Evolutionary conservation across 2,113 vertebrate species (phyloP), one percentile per base, ranked within the genome.

Genomic region (Dolichallabes microphthalmus): DNA sequence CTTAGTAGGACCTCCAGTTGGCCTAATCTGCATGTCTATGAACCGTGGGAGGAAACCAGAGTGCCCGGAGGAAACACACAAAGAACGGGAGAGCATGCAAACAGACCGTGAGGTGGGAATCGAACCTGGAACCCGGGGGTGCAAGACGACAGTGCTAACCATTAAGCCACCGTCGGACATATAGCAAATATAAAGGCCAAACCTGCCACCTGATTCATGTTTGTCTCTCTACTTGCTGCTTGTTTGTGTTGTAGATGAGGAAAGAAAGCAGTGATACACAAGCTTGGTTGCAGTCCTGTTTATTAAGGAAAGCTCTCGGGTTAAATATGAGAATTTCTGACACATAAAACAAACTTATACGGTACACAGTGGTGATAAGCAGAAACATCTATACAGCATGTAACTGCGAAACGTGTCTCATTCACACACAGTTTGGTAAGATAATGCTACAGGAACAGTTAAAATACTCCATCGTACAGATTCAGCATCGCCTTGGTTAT

Each of bases 381-480:
- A 75, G 45, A 19, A 81, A 52, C 52, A 52, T 82, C 78, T 69
- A 80, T 20, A 85, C 76, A 80, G 76, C 66, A n/a, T 35, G 83
- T 63, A 76, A 74, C 57, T 75, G 71, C 39, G 4, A 60, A 60
- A 58, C 35, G 13, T 82, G 50, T 73, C 68, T 69, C 35, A 50
- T 75, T 55, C 30, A 61, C 69, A 82, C 39, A 75, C 32, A 11
- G 53, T 45, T 74, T 75, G 82, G 39, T 30, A 32, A 64, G 4
- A 76, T 58, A 1, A 79, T 71, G 76, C 75, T 85, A 85, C 76
- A 69, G 83, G 60, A 83, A 64, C 61, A 85, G 53, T 71, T 71
- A 60, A 79, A 69, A 80, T 64, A 84, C 83, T 60, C 12, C 17
- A 32, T 75, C n/a, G 27, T 39, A 13, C 7, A 45, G 45, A 45